Conservation (phyloP, 1,140 invertebrate species). For the Brevipalpus yothersi region DNA sequence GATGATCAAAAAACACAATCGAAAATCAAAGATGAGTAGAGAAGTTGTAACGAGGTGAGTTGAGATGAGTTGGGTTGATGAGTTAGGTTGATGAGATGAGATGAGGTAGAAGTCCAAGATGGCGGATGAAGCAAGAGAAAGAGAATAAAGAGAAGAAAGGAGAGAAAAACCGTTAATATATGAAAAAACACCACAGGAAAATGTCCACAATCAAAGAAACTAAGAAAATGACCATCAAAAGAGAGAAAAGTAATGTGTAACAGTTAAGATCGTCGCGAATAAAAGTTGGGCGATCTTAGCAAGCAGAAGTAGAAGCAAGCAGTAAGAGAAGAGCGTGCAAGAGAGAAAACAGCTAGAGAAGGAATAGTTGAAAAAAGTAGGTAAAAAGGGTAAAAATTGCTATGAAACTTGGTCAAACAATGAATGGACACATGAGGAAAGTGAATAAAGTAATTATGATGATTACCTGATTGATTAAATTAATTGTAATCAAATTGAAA, state of each 20-base stretch:
- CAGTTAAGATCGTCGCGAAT: too few relatives aligned
- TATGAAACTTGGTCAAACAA: background rate
- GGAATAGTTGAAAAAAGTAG: background rate
- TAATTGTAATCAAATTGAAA: background rate
- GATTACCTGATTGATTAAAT: background rate
- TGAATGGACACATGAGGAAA: background rate
- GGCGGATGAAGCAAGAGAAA: too few relatives aligned
- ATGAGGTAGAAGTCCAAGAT: background rate
- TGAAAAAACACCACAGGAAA: too few relatives aligned
- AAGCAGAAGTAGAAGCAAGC: background rate
- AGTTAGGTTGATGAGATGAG: background rate
- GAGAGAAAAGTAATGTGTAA: background rate
- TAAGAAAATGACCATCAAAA: background rate
- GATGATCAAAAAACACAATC: background rate
- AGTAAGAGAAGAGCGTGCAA: background rate
- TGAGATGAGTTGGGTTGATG: background rate
- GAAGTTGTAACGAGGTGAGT: background rate
- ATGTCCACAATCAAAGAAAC: too few relatives aligned
- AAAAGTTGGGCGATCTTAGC: too few relatives aligned
- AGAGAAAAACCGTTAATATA: too few relatives aligned
- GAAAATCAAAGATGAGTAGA: background rate
- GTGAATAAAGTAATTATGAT: background rate
- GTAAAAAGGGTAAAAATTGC: background rate
- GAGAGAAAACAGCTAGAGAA: background rate
- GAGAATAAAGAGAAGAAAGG: too few relatives aligned